Base-by-base conservation (phyloP, 2,888 invertebrate species). In the Apodemia zela region DNA sequence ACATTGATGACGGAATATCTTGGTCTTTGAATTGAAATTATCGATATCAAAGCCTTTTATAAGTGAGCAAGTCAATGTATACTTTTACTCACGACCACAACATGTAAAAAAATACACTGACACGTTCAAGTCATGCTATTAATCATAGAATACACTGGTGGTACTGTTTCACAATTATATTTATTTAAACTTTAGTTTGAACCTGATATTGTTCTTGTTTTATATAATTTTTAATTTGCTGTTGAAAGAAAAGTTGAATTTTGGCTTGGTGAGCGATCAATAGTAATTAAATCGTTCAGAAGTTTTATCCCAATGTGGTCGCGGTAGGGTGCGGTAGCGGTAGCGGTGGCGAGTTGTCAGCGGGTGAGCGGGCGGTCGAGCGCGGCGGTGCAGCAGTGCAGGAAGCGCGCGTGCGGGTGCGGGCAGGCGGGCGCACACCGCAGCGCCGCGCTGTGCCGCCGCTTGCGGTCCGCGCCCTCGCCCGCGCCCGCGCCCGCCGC, bases 361-460 rank as follows among this genome's bases (percentile, higher is more conserved):
- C 92, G 90, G 64, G 90, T 92, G 72, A 91, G 89, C 77, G 91
- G 91, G 65, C 91, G 87, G 77, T 89, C 85, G 59, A 75, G 74
- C 66, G 80, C 76, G 18, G 76, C 74, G 70, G 79, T 73, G 78
- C 89, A 81, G 89, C 93, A 85, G 80, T 91, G 84, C 84, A 93
- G 68, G 66, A 29, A 29, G 5, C 29, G 29, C 29, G 29, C 29
- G 29, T 29, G 29, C 29, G 29, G 29, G 4, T 29, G 29, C 29
- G 29, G 29, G 4, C 29, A 29, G 5, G 29, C 29, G 29, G 29
- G 29, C 29, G 29, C 29, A 68, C 74, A 74, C 72, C 49, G 84
- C 77, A 82, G 80, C 71, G 87, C 84, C 69, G 85, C 84, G 78
- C 92, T 80, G 83, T 93, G 94, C 10, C 94, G 92, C 64, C 94